Base-by-base conservation (phyloP, 1,140 invertebrate species). In the Phocides pigmalion region DNA sequence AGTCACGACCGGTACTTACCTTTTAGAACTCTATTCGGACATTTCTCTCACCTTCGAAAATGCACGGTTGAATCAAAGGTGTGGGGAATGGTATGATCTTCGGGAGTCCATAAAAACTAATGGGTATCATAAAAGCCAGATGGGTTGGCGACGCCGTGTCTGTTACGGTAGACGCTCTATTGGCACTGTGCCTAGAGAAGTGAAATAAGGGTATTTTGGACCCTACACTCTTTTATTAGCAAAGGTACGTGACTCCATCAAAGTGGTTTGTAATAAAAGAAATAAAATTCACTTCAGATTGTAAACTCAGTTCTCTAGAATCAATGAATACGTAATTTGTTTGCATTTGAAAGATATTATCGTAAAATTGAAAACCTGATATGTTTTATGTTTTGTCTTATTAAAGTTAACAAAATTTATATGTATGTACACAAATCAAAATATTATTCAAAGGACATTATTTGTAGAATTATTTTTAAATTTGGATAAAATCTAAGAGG, bases 131-230 rank as follows among this genome's bases (percentile, higher is more conserved):
- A 59, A 59, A 59, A 19, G 56, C 42, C 28, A 32, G 41, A 12
- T 59, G 56, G 22, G 20, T 44, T 8, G 22, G 39, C 70, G 59
- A 51, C 58, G 44, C 54, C 64, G 62, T 70, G 67, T 66, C 58
- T 50, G 65, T 62, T 62, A 62, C 42, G 49, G 61, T 25, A 41
- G 63, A 56, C 58, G 62, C 56, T 70, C 49, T 35, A 58, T 62
- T 70, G 63, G 63, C 58, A 70, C 53, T 50, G 22, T 35, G 67
- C 63, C 67, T 63, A 62, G 63, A 56, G 63, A 70, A 56, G 63
- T 70, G 63, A 37, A 56, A 49, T 50, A 62, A 66, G 50, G 50
- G 39, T 51, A n/a, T 50, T 51, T 41, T 9, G 67, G 46, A 66
- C 46, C 11, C 5, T 35, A 2, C 11, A 35, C 11, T n/a, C n/a